Evolutionary conservation across 2,113 vertebrate species (phyloP).

Genomic region (Centropus unirufus): DNA sequence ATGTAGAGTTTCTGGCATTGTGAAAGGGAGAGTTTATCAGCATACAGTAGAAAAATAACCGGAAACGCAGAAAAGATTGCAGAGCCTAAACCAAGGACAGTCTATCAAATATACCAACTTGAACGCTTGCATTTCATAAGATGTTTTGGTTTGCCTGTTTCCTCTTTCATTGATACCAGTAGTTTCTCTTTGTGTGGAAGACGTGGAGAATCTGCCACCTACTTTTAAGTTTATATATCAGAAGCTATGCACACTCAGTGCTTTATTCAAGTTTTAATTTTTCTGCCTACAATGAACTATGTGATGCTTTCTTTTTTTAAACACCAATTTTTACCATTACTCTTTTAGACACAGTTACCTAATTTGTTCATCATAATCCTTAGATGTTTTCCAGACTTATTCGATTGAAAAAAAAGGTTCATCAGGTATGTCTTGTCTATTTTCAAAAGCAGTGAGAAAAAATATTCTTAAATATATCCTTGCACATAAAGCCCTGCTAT

Average conservation of each 20-base stretch:
- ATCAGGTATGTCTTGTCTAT: background rate
- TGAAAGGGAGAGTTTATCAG: background rate
- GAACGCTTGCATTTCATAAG: background rate
- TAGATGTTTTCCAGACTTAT: background rate
- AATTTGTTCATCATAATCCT: background rate
- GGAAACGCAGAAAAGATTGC: background rate
- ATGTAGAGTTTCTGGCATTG: background rate
- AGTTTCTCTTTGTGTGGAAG: background rate
- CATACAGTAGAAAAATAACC: background rate
- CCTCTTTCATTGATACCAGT: background rate
- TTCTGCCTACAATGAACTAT: background rate
- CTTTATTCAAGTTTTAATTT: background rate
- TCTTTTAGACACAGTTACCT: background rate
- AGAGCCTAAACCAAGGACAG: background rate
- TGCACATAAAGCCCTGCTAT: background rate
- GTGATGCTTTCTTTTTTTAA: background rate
- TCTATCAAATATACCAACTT: background rate
- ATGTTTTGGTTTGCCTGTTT: background rate
- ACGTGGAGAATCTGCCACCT: background rate
- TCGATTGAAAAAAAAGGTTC: background rate
- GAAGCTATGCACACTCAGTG: background rate
- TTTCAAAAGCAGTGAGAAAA: background rate
- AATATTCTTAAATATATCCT: background rate
- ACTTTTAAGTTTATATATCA: background rate
- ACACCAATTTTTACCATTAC: background rate